Evolutionary conservation across 1,140 invertebrate species (phyloP), one percentile per base, ranked within the genome.

Genomic region (Philaenus spumarius): DNA sequence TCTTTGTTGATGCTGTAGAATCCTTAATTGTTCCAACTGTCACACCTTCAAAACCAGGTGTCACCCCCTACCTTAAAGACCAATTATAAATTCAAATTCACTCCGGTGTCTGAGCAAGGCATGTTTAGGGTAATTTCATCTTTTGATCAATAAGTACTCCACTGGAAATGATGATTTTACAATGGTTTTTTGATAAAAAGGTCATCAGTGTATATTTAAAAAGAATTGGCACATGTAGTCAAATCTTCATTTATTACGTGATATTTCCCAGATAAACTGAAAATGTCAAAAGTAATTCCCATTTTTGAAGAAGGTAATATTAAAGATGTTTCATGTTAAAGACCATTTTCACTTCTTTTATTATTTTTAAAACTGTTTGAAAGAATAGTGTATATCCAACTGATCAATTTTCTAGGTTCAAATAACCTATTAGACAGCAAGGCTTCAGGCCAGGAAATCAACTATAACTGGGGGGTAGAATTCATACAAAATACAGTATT

Each of bases 361-460:
- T 46, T 59, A 23, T 42, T 66, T 57, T 42, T 43, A 20, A 66
- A 63, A 48, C 53, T 66, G 14, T 60, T 60, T 47, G 63, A 66
- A 54, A 37, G 40, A 5, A 22, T 59, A 6, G 40, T 66, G 12
- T 55, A 62, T 51, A 54, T 12, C 11, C 53, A 61, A 60, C 15
- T 66, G 23, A 19, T 57, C 0, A 45, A 58, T 17, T 64, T 52
- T 42, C 47, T 66, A 2, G 56, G 52, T 12, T 47, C n/a, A 2
- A 50, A 58, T 39, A 53, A 63, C n/a, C 40, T 62, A 37, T 26
- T 64, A 15, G 39, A 46, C 39, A 23, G n/a, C 12, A 52, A 51
- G 61, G 2, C 64, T 63, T 47, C 57, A 24, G 12, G 42, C 46
- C 17, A 58, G 58, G 11, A 60, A 46, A 58, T 62, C 61, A 15